Percentiles rank a stretch among this genome's conserved stretches.
These are phyloP conservation scores for Neoniphon sammara DNA, from an alignment of 2,797 vertebrate species.

Conservation along the genomic window DNA sequence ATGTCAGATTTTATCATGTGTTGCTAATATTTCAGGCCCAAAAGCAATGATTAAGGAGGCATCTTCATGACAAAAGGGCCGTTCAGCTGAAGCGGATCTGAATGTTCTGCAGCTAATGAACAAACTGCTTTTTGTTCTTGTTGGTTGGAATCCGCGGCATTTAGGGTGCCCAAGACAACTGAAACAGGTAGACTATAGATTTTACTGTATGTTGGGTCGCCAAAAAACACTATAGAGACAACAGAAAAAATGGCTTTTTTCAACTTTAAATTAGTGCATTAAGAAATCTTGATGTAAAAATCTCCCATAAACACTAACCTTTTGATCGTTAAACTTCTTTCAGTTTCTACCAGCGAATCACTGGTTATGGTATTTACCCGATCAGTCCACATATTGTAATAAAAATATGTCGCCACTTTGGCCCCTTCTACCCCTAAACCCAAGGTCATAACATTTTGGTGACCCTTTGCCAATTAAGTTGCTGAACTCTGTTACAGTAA, in stretches of 20 bases:
- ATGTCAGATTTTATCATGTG: conserved; percentile 79
- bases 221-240: background rate
- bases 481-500: conserved; percentile 61
- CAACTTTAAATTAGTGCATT: no score
- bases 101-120: conserved; percentile 62
- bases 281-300: background rate
- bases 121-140: conserved; percentile 75
- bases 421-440: conserved; percentile 25
- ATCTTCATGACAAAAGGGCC: conserved; percentile 76
- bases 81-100: conserved; percentile 45
- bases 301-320: background rate
- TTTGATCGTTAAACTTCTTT: background rate
- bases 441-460: conserved; percentile 34
- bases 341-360: background rate
- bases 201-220: background rate
- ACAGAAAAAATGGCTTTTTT: no score
- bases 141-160: conserved; percentile 58
- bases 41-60: conserved; percentile 64
- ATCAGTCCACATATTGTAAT: conserved; percentile 18
- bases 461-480: conserved; percentile 51
- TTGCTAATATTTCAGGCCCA: conserved; percentile 75
- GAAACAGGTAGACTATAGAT: conserved; percentile 28
- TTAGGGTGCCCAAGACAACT: conserved; percentile 36
- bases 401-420: conserved; percentile 15
- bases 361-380: background rate